phyloP scores from a whole-genome alignment of 2,113 vertebrate species.

The Procavia capensis region DNA sequence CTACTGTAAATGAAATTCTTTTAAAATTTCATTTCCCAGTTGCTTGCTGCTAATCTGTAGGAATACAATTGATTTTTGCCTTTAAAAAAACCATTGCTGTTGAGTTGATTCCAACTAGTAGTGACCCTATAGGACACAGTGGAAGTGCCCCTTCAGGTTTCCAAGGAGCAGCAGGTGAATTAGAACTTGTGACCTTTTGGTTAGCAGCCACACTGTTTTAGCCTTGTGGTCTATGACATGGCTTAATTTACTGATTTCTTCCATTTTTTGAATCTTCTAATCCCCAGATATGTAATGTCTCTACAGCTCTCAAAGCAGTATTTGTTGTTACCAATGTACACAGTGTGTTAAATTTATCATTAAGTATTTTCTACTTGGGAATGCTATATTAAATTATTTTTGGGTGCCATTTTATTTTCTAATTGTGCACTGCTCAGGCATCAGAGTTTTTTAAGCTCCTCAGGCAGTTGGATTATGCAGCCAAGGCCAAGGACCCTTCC shows the following conservation, averaged over 20 bases:
- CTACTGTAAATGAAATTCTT: conserved; percentile 4
- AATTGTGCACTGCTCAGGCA: background rate
- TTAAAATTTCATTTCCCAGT: conserved; percentile 35
- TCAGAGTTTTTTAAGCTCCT: background rate
- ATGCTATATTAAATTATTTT: background rate
- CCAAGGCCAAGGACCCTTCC: background rate
- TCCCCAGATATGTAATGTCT: background rate
- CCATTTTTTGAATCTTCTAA: background rate
- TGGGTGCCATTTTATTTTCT: background rate
- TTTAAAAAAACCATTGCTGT: no score
- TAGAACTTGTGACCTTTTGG: no score
- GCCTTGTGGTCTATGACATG: conserved; percentile 13
- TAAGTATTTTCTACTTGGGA: background rate
- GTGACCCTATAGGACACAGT: no score
- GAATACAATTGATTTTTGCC: background rate
- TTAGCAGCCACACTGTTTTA: no score
- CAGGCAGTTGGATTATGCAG: background rate
- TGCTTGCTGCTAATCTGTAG: background rate
- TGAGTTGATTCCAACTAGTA: no score
- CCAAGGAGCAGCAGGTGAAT: no score
- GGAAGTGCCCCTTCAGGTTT: no score
- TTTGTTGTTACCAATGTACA: background rate
- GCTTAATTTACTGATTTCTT: background rate
- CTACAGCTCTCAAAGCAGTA: background rate
- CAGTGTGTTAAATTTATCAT: background rate